Evolutionary conservation across 2,113 vertebrate genomes (phyloP).

Genomic region (Thalassoma bifasciatum): DNA sequence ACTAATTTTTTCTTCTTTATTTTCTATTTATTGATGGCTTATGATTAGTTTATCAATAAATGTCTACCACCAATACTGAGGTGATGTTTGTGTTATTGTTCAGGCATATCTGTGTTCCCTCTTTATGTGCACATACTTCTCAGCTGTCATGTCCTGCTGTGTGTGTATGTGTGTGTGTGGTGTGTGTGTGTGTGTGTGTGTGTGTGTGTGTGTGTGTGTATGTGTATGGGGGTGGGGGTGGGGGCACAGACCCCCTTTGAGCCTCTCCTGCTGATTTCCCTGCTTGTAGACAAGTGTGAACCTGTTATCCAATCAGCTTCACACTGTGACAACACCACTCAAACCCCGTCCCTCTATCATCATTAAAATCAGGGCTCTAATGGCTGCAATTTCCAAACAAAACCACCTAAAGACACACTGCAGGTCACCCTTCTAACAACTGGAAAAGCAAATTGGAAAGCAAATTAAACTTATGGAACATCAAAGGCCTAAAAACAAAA

Average conservation of each 20-base stretch:
- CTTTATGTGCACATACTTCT: neutral
- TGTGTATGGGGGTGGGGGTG: slow-evolving; percentile 37
- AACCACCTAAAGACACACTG: neutral
- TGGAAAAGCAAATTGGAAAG: neutral
- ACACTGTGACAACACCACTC: slow-evolving; percentile 31
- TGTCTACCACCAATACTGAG: too few species aligned
- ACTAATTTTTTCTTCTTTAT: too few species aligned
- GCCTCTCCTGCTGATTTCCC: slow-evolving; percentile 42
- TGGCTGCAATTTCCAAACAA: slow-evolving; percentile 9
- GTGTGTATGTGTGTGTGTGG: too few species aligned
- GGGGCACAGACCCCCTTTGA: slow-evolving; percentile 20
- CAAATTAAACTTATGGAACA: too few species aligned
- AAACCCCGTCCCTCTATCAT: slow-evolving; percentile 6
- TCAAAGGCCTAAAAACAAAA: too few species aligned
- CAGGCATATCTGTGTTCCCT: neutral
- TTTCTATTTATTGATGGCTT: too few species aligned
- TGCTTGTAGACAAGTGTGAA: slow-evolving; percentile 62
- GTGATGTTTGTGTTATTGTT: neutral
- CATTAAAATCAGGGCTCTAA: neutral
- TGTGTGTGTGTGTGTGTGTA: too few species aligned
- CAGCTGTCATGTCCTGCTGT: slow-evolving; percentile 71
- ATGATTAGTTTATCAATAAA: too few species aligned
- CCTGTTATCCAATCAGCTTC: slow-evolving; percentile 63
- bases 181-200: too few species aligned
- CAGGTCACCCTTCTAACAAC: neutral